Conservation (phyloP, 2,888 invertebrate species). For the Napeogenes inachia region DNA sequence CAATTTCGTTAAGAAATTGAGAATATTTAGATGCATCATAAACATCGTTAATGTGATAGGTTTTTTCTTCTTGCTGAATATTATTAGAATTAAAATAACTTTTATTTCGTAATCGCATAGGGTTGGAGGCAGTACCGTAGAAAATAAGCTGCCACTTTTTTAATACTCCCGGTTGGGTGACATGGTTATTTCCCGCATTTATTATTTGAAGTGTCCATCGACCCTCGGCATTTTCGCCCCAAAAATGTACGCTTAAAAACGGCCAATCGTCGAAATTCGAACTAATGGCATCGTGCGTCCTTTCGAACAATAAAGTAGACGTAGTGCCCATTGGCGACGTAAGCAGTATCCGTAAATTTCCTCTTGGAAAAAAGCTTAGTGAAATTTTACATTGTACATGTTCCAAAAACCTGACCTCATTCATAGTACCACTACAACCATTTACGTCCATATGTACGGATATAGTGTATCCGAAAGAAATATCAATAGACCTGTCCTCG, state of each 20-base stretch:
- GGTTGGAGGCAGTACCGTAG: slow-evolving; percentile 94
- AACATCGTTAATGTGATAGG: slow-evolving; percentile 81
- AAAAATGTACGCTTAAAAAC: slow-evolving; percentile 98
- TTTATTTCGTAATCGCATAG: slow-evolving; percentile 83
- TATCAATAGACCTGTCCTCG: slow-evolving; percentile 88
- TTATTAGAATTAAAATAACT: slow-evolving; percentile 71
- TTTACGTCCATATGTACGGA: slow-evolving; percentile 92
- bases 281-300: slow-evolving; percentile 92
- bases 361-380: slow-evolving; percentile 93
- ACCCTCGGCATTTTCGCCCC: slow-evolving; percentile 95
- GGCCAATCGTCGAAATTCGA: slow-evolving; percentile 99
- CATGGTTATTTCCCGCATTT: slow-evolving; percentile 85
- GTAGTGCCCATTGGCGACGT: slow-evolving; percentile 96
- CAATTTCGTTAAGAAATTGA: slow-evolving; percentile 71
- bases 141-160: slow-evolving; percentile 98
- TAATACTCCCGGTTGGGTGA: slow-evolving; percentile 90
- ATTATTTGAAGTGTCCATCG: slow-evolving; percentile 91
- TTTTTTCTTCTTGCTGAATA: slow-evolving; percentile 66
- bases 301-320: slow-evolving; percentile 93
- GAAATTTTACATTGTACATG: slow-evolving; percentile 98
- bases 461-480: slow-evolving; percentile 85
- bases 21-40: slow-evolving; percentile 79
- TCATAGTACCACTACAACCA: slow-evolving; percentile 91
- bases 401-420: slow-evolving; percentile 93
- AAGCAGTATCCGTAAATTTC: slow-evolving; percentile 91